Percentiles rank a stretch among this genome's conserved stretches.
These are phyloP conservation scores for Linurgus olivaceus DNA, from an alignment of 2,797 vertebrate species.

Conservation along the genomic window DNA sequence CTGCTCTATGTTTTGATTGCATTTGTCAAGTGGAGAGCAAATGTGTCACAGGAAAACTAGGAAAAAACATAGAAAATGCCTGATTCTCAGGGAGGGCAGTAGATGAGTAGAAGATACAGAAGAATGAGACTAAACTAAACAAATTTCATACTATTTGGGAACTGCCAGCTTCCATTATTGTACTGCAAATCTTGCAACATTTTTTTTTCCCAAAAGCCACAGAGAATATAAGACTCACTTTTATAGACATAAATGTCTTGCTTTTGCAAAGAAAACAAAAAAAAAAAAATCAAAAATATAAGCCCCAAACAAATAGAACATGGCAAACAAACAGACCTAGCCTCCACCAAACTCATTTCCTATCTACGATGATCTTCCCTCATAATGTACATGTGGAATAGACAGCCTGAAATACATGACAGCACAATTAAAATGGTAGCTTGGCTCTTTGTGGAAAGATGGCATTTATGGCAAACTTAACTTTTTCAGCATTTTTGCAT, in stretches of 20 bases:
- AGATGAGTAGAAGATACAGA: not conserved
- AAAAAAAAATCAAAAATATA: not conserved
- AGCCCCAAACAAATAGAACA: not conserved
- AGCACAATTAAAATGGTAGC: not conserved
- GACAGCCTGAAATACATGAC: not conserved
- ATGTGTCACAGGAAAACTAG: not conserved
- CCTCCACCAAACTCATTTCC: not conserved
- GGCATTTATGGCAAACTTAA: not conserved
- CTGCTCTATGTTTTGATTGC: not conserved
- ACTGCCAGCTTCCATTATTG: slow-evolving; percentile 4
- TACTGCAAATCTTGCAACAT: not conserved
- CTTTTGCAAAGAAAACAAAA: not conserved
- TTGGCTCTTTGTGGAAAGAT: not conserved
- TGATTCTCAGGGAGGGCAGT: not conserved
- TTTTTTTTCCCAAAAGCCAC: not conserved
- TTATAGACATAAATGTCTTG: not conserved
- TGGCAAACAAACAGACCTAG: not conserved
- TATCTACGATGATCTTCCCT: not conserved
- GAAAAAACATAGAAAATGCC: not conserved
- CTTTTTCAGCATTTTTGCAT: not conserved
- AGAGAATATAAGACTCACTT: not conserved
- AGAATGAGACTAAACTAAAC: not conserved
- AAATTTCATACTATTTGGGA: not conserved
- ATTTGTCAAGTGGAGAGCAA: not conserved
- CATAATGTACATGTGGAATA: not conserved